Evolutionary conservation across 2,113 vertebrate genomes (phyloP).

Genomic region (Leucopsar rothschildi): DNA sequence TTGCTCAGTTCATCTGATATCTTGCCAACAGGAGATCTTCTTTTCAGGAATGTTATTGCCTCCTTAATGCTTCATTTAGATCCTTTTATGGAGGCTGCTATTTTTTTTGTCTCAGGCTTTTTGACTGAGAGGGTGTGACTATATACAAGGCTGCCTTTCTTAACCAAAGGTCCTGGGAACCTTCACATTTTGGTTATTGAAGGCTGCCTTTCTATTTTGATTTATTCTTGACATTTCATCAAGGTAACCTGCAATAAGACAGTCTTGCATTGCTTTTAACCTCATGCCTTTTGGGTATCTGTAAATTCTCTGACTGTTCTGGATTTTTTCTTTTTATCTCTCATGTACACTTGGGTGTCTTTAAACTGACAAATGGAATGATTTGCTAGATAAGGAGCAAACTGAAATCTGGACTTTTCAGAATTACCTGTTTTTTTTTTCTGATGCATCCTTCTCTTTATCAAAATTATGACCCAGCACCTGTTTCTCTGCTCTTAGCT

Average conservation of each 20-base stretch:
- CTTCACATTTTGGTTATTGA: background rate
- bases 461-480: background rate
- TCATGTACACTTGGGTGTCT: background rate
- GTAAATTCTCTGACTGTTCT: background rate
- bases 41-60: background rate
- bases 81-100: background rate
- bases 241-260: background rate
- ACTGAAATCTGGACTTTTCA: background rate
- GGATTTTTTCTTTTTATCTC: background rate
- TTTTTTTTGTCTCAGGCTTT: background rate
- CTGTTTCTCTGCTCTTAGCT: background rate
- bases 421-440: background rate
- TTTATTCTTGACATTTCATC: background rate
- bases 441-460: background rate
- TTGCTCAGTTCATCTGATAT: background rate
- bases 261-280: background rate
- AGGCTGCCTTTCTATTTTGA: background rate
- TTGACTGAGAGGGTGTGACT: background rate
- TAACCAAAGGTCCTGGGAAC: background rate
- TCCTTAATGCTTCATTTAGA: background rate
- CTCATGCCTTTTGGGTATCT: background rate
- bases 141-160: background rate
- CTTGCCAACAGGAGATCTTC: background rate
- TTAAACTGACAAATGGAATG: background rate
- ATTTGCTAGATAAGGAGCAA: background rate